These are phyloP conservation scores for Pyrrhosoma nymphula DNA, from an alignment of 2,888 invertebrate species.

Conservation along the genomic window DNA sequence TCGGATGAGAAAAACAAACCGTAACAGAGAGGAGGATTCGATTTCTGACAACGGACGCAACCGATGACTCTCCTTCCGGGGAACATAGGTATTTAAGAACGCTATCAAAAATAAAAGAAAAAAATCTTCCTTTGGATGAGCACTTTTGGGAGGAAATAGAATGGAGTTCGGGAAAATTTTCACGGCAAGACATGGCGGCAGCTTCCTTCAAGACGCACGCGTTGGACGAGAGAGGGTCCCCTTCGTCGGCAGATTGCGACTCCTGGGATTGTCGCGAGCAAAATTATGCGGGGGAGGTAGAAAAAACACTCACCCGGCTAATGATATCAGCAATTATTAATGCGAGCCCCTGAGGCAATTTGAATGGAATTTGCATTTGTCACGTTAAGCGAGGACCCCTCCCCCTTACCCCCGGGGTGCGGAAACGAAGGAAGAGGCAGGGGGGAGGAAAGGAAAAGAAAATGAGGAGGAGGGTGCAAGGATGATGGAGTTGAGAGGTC, in stretches of 20 bases:
- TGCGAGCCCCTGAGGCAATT: background rate
- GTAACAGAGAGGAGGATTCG: background rate
- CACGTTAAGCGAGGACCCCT: background rate
- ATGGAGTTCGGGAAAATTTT: too few relatives aligned
- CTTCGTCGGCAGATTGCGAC: background rate
- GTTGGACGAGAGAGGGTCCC: background rate
- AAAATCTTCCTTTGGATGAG: too few relatives aligned
- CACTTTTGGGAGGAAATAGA: too few relatives aligned
- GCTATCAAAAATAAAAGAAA: background rate
- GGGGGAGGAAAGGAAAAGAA: background rate
- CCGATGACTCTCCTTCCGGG: background rate
- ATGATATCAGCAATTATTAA: conserved; percentile 31
- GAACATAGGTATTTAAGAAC: background rate
- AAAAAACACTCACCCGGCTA: background rate
- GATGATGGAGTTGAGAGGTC: background rate
- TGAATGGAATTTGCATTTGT: conserved; percentile 39
- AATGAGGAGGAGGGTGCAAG: background rate
- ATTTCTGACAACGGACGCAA: background rate
- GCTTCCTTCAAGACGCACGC: background rate
- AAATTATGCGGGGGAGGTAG: background rate
- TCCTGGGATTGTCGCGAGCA: background rate
- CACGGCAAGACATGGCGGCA: too few relatives aligned
- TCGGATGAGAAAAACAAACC: background rate
- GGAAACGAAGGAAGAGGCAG: background rate
- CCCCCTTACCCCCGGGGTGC: background rate